Conservation (phyloP, 2,888 invertebrate genomes). For the Ormyrus nitidulus region DNA sequence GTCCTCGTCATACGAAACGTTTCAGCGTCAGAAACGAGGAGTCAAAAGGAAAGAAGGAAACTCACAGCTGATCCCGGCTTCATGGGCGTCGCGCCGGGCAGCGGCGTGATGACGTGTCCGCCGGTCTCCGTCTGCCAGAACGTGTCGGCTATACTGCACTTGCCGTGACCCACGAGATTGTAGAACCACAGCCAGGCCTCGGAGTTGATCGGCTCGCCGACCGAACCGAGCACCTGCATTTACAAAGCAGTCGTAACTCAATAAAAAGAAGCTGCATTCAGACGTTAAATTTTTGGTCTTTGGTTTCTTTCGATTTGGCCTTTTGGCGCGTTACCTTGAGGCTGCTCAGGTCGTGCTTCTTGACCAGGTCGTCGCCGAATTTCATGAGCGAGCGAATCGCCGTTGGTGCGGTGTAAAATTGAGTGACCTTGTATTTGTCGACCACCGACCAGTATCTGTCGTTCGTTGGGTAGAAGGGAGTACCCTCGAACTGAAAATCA, state of each 20-base stretch:
- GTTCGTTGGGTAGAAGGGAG: slow-evolving; percentile 95
- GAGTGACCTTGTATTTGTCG: slow-evolving; percentile 95
- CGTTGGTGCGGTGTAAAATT: slow-evolving; percentile 99
- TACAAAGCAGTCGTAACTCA: not conserved
- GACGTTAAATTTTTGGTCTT: no score
- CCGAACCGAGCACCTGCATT: slow-evolving; percentile 89
- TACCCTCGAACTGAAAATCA: slow-evolving; percentile 90
- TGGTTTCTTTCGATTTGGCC: no score
- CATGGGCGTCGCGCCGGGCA: slow-evolving; percentile 97
- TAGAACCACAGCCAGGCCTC: slow-evolving; percentile 99
- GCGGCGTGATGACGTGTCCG: slow-evolving; percentile 95
- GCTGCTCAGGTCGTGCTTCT: slow-evolving; percentile 76
- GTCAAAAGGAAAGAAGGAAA: not conserved
- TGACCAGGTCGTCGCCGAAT: slow-evolving; percentile 90
- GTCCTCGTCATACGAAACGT: no score
- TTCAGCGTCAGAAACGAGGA: no score
- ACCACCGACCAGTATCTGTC: slow-evolving; percentile 95
- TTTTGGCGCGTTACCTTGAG: slow-evolving; percentile 74
- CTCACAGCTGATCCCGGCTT: slow-evolving; percentile 98
- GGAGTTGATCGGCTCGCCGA: slow-evolving; percentile 99
- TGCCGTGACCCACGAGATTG: slow-evolving; percentile 85
- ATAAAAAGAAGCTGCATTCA: not conserved
- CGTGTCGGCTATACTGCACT: slow-evolving; percentile 96
- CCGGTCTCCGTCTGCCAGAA: slow-evolving; percentile 99
- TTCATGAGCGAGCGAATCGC: slow-evolving; percentile 98